A percentile compares a stretch with the other conserved stretches of the same genome.
phyloP scores from a whole-genome alignment of 53 echinoderm and acorn worm species.

The Echinarachnius parma region DNA sequence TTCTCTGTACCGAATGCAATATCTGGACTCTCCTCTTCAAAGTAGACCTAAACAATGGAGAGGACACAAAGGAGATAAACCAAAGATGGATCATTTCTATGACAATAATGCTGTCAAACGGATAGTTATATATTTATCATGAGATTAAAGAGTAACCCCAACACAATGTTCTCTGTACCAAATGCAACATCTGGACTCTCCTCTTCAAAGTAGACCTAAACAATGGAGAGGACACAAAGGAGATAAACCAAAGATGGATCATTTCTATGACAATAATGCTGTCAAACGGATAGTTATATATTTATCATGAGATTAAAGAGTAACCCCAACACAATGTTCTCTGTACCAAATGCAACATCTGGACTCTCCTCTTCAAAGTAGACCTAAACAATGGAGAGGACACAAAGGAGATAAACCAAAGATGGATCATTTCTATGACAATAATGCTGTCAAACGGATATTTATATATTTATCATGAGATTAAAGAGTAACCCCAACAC shows the following conservation, averaged over 20 bases:
- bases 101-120: too few species aligned
- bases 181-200: slow-evolving; percentile 63
- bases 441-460: too few species aligned
- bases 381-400: slow-evolving; percentile 29
- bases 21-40: slow-evolving; percentile 54
- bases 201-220: slow-evolving; percentile 57
- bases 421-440: too few species aligned
- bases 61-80: not conserved
- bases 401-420: not conserved
- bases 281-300: too few species aligned
- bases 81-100: too few species aligned
- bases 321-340: slow-evolving; percentile 79
- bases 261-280: too few species aligned
- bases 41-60: slow-evolving; percentile 45
- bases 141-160: too few species aligned
- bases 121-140: too few species aligned
- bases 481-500: too few species aligned
- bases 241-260: too few species aligned
- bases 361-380: slow-evolving; percentile 57
- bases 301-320: too few species aligned
- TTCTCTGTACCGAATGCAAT: slow-evolving; percentile 68
- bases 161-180: slow-evolving; percentile 73
- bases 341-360: slow-evolving; percentile 63
- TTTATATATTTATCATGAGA: too few species aligned
- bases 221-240: not conserved